phyloP scores from a whole-genome alignment of 2,888 invertebrate genomes.

The Heliconius cydno region DNA sequence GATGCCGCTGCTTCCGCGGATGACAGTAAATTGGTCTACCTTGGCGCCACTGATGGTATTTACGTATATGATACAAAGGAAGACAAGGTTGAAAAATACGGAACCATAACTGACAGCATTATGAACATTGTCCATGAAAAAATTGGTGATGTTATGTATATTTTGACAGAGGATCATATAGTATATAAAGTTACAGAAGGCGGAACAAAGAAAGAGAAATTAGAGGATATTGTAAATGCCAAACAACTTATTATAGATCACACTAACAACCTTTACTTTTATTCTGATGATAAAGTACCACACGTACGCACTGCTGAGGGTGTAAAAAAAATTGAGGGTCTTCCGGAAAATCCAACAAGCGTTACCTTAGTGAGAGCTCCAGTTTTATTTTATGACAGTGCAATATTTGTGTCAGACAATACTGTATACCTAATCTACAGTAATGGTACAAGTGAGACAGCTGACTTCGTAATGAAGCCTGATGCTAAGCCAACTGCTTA shows the following conservation, averaged over 20 bases:
- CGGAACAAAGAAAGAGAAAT: conserved; percentile 60
- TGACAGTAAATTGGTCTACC: conserved; percentile 54
- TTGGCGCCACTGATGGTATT: conserved; percentile 62
- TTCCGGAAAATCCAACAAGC: conserved; percentile 56
- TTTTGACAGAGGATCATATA: conserved; percentile 60
- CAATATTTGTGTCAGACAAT: conserved; percentile 58
- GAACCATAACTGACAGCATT: conserved; percentile 51
- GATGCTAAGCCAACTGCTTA: conserved; percentile 61
- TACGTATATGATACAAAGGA: conserved; percentile 55
- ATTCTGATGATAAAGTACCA: conserved; percentile 56
- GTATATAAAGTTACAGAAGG: conserved; percentile 65
- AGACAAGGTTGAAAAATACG: conserved; percentile 49
- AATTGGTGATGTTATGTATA: conserved; percentile 58
- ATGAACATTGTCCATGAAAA: conserved; percentile 48
- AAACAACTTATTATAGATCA: conserved; percentile 64
- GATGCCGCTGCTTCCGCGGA: conserved; percentile 56
- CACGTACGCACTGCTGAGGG: conserved; percentile 56
- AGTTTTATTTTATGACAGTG: conserved; percentile 55
- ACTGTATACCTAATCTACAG: conserved; percentile 55
- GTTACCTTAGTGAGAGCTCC: conserved; percentile 61
- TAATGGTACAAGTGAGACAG: conserved; percentile 57
- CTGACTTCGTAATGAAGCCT: conserved; percentile 53
- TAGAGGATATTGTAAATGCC: conserved; percentile 58
- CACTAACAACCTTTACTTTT: conserved; percentile 63
- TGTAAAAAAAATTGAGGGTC: conserved; percentile 59